A percentile compares a stretch with the other conserved stretches of the same genome.
These are phyloP conservation scores for Leptinotarsa rubiginosa DNA, from an alignment of 2,888 invertebrate genomes.

Conservation along the genomic window DNA sequence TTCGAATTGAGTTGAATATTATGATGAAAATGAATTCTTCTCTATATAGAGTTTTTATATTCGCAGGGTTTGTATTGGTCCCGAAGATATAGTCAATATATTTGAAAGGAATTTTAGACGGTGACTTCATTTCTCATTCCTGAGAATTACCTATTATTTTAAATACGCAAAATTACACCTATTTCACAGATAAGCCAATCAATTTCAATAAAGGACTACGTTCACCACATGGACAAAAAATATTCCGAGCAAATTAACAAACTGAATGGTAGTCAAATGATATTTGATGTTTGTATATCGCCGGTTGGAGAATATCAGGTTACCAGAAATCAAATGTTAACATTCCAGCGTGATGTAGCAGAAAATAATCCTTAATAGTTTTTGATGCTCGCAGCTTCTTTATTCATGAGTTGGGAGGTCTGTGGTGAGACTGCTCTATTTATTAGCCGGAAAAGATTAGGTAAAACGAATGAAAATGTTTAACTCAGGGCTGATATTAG, in stretches of 20 bases:
- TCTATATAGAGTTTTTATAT: no score
- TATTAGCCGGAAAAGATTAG: neutral
- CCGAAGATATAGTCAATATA: no score
- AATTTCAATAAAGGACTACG: conserved; percentile 26
- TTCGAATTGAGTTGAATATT: no score
- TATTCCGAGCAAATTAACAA: conserved; percentile 54
- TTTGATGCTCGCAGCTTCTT: conserved; percentile 63
- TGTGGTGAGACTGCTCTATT: conserved; percentile 47
- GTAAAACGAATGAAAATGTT: neutral
- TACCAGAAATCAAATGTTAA: conserved; percentile 64
- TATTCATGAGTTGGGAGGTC: conserved; percentile 58
- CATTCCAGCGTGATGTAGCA: conserved; percentile 65
- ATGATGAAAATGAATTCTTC: no score
- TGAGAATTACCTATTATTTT: neutral
- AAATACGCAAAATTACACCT: neutral
- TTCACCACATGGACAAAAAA: conserved; percentile 28
- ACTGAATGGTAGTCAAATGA: conserved; percentile 57
- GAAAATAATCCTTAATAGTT: conserved; percentile 64
- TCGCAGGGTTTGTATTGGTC: no score
- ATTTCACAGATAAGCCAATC: conserved; percentile 20
- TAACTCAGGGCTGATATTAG: neutral
- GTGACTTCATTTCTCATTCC: no score
- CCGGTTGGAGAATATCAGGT: conserved; percentile 58
- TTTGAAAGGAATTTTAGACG: no score
- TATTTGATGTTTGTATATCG: conserved; percentile 50